A percentile compares a stretch with the other conserved stretches of the same genome.
Evolutionary conservation across 2,888 invertebrate species (phyloP).

Genomic region (Nesidiocoris tenuis): DNA sequence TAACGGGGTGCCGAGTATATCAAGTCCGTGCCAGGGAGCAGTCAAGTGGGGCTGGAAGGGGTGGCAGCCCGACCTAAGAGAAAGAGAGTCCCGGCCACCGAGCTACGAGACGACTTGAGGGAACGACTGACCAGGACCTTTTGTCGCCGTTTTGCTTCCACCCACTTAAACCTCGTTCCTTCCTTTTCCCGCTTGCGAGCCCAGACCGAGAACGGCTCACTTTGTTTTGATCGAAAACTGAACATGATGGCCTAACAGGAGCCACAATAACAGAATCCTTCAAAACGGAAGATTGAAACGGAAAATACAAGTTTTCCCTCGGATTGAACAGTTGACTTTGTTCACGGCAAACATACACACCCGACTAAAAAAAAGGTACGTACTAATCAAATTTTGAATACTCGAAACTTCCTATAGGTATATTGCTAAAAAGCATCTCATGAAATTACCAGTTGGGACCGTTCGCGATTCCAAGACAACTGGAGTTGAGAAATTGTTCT

Average conservation of each 20-base stretch:
- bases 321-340: too few species aligned
- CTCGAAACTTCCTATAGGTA: too few species aligned
- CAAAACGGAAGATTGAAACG: too few species aligned
- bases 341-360: too few species aligned
- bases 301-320: too few species aligned
- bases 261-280: not conserved
- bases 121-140: conserved; percentile 34
- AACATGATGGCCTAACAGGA: not conserved
- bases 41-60: conserved; percentile 10
- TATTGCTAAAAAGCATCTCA: too few species aligned
- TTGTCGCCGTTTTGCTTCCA: not conserved
- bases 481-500: too few species aligned
- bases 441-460: too few species aligned
- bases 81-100: not conserved
- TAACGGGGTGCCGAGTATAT: conserved; percentile 44
- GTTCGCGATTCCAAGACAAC: too few species aligned
- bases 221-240: conserved; percentile 38
- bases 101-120: conserved; percentile 22
- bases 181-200: not conserved
- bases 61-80: conserved; percentile 2
- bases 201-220: not conserved
- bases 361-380: too few species aligned
- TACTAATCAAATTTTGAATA: too few species aligned
- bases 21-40: conserved; percentile 26
- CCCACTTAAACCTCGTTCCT: not conserved